Evolutionary conservation across 2,888 invertebrate genomes (phyloP), one percentile per base, ranked within the genome.

Genomic region (Melikaiella ostensackeni): DNA sequence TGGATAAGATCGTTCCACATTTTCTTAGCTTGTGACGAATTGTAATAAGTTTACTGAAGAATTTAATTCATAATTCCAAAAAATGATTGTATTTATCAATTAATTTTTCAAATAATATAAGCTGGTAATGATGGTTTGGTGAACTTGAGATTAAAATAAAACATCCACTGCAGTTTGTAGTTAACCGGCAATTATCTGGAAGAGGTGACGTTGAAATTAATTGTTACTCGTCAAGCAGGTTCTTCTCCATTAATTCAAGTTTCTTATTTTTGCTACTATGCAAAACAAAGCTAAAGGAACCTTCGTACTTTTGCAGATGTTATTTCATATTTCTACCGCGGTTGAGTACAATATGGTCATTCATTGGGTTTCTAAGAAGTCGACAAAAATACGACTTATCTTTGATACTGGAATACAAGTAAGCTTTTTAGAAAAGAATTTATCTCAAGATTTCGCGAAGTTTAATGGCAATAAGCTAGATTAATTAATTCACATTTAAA

Each of bases 301-400:
- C 16, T 27, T 70, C 50, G n/a, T 55, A 50, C 70, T 70, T 46
- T 33, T n/a, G 33, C 50, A 70, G 50, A 50, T 70, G 70, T 50
- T 70, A 46, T 38, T 64, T 19, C 8, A 19, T 50, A 27, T 24
- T 59, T 27, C 42, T 46, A 42, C 30, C 19, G 27, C 27, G 16
- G 57, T 24, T 57, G 46, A 46, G 30, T 19, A 50, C 70, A 70
- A 50, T 46, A 70, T 30, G n/a, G 50, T 50, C 70, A 19, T 70
- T 70, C 70, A 70, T 70, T 30, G 11, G 7, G 30, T 70, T 70
- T 70, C 70, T 16, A 79, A 75, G 79, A 79, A 79, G 75, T 79
- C 59, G n/a, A 13, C 70, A 77, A 50, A 73, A 78, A 78, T 66
- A 78, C 21, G 62, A 73, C 46, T 61, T 57, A 57, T 57, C 57